phyloP scores from a whole-genome alignment of 2,113 vertebrate genomes.

The Platysteira castanea region DNA sequence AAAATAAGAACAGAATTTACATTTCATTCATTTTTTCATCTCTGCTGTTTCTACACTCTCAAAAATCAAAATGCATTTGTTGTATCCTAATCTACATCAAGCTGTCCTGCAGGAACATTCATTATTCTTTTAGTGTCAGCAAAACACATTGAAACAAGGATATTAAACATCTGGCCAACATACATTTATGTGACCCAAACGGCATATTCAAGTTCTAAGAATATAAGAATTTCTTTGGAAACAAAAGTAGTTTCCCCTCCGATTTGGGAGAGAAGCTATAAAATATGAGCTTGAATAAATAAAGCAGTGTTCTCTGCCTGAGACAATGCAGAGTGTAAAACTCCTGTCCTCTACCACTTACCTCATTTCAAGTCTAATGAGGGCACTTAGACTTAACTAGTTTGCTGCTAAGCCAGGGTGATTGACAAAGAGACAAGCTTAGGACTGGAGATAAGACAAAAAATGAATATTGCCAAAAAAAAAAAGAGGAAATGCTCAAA shows the following conservation, averaged over 20 bases:
- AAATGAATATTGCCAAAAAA: not conserved
- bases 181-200: constrained; percentile 47
- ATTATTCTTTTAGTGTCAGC: constrained; percentile 42
- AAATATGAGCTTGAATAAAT: not conserved
- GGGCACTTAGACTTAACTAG: not conserved
- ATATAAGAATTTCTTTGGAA: constrained; percentile 1
- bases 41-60: not conserved
- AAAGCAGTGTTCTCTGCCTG: not conserved
- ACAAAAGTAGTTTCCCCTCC: not conserved
- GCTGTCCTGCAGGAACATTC: constrained; percentile 22
- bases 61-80: constrained; percentile 14
- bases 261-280: not conserved
- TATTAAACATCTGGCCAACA: constrained; percentile 55
- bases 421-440: not conserved
- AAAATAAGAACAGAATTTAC: constrained; percentile 19
- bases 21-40: not conserved
- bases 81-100: constrained; percentile 39
- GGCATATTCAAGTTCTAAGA: constrained; percentile 23
- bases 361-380: not conserved
- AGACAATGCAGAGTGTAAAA: not conserved
- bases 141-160: constrained; percentile 33
- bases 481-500: not conserved
- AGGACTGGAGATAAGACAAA: not conserved
- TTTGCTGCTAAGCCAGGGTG: not conserved
- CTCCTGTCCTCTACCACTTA: not conserved